A percentile compares a stretch with the other conserved stretches of the same genome.
phyloP scores from a whole-genome alignment of 53 echinoderm and acorn worm genomes.

The Stichopus horrens region DNA sequence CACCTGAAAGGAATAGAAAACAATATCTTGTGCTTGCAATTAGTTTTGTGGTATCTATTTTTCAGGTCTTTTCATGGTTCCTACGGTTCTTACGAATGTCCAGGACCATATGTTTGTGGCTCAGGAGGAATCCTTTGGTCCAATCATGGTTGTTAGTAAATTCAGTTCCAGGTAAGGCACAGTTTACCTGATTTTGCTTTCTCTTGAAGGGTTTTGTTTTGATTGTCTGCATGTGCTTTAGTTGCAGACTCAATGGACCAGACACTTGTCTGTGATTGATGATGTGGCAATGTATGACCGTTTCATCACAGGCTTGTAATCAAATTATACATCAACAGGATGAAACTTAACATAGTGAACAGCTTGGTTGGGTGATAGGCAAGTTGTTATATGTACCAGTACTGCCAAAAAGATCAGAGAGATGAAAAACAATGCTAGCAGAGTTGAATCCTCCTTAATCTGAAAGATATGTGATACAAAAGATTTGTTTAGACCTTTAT shows the following conservation, averaged over 20 bases:
- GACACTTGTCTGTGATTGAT: not conserved
- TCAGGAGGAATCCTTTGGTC: slow-evolving; percentile 95
- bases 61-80: slow-evolving; percentile 98
- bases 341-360: no score
- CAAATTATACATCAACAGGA: no score
- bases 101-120: slow-evolving; percentile 89
- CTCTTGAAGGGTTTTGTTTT: not conserved
- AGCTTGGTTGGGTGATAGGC: no score
- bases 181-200: not conserved
- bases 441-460: no score
- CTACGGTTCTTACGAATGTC: slow-evolving; percentile 90
- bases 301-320: no score
- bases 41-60: not conserved
- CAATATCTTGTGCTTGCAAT: no score
- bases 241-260: not conserved
- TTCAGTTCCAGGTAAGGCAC: slow-evolving; percentile 76
- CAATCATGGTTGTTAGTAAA: slow-evolving; percentile 91
- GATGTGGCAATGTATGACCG: not conserved
- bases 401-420: no score
- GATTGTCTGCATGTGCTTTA: not conserved
- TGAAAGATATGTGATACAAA: no score
- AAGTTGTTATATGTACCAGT: no score
- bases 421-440: no score
- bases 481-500: no score
- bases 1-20: no score